phyloP scores from a whole-genome alignment of 2,113 vertebrate species.

The Mobula birostris region DNA sequence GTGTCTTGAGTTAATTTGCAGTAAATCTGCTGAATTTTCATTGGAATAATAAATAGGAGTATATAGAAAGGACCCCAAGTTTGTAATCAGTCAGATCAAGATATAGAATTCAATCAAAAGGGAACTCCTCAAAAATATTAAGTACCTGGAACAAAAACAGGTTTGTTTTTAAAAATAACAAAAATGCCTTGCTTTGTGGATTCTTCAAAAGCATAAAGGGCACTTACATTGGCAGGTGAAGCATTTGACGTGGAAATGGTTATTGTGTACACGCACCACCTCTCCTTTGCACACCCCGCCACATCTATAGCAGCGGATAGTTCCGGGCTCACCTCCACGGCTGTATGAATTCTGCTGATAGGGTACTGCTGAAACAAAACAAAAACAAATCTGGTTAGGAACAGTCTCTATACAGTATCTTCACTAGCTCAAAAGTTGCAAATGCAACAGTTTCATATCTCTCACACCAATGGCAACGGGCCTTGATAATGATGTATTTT shows the following conservation, averaged over 20 bases:
- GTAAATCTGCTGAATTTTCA: background rate
- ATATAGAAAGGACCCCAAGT: background rate
- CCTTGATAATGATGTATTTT: background rate
- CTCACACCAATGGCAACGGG: background rate
- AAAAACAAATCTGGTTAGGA: conserved; percentile 38
- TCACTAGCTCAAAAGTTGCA: background rate
- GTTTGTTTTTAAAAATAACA: background rate
- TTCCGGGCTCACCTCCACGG: conserved; percentile 58
- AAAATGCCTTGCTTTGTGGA: background rate
- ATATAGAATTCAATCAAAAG: background rate
- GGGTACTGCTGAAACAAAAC: conserved; percentile 61
- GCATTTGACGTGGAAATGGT: conserved; percentile 96
- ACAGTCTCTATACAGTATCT: background rate
- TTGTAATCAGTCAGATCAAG: background rate
- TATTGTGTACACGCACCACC: conserved; percentile 89
- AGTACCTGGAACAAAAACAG: background rate
- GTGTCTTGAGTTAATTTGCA: background rate
- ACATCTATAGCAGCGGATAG: conserved; percentile 88
- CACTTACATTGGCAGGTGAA: conserved; percentile 97
- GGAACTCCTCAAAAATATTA: background rate
- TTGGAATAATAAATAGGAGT: background rate
- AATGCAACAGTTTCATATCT: background rate
- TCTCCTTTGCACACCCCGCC: conserved; percentile 91
- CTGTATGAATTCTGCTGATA: conserved; percentile 70
- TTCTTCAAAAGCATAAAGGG: background rate